A percentile compares a stretch with the other conserved stretches of the same genome.
Evolutionary conservation across 92 coral and sea anemone species (phyloP).

Genomic region (Paragorgia papillata): DNA sequence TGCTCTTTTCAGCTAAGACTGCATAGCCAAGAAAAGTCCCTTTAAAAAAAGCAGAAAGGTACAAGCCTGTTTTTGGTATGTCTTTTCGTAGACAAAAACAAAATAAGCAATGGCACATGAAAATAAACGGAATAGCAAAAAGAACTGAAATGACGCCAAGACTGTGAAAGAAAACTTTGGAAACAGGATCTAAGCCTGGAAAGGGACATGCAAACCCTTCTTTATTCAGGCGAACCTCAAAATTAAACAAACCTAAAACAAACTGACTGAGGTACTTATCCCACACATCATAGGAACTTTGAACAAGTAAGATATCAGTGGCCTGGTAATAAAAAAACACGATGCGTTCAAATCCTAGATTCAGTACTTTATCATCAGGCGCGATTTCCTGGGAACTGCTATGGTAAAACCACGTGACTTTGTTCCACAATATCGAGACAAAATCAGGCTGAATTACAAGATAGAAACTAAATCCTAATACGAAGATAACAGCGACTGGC

Average conservation of each 20-base stretch:
- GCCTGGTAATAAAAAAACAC: conserved; percentile 36
- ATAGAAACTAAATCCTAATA: conserved; percentile 39
- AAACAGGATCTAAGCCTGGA: conserved; percentile 53
- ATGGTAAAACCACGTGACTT: conserved; percentile 20
- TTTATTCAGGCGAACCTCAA: conserved; percentile 42
- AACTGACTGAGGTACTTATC: conserved; percentile 6
- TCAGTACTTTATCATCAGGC: neutral
- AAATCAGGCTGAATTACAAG: conserved; percentile 27
- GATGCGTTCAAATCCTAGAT: conserved; percentile 2
- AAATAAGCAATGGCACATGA: conserved; percentile 29
- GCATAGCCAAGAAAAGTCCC: conserved; percentile 64
- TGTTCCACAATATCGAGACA: neutral
- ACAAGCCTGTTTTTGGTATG: conserved; percentile 41
- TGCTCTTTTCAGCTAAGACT: conserved; percentile 54
- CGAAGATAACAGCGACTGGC: conserved; percentile 43
- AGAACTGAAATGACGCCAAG: conserved; percentile 23
- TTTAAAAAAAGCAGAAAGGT: conserved; percentile 61
- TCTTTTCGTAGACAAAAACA: conserved; percentile 4
- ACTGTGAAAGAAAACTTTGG: conserved; percentile 11
- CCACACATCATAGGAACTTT: conserved; percentile 2
- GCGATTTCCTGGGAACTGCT: neutral
- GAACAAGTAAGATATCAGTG: neutral
- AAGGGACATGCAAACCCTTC: conserved; percentile 66
- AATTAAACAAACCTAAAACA: conserved; percentile 45
- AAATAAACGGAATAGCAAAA: conserved; percentile 18